A percentile compares a stretch with the other conserved stretches of the same genome.
Evolutionary conservation across 2,797 vertebrate species (phyloP).

Genomic region (Tympanoctomys barrerae): DNA sequence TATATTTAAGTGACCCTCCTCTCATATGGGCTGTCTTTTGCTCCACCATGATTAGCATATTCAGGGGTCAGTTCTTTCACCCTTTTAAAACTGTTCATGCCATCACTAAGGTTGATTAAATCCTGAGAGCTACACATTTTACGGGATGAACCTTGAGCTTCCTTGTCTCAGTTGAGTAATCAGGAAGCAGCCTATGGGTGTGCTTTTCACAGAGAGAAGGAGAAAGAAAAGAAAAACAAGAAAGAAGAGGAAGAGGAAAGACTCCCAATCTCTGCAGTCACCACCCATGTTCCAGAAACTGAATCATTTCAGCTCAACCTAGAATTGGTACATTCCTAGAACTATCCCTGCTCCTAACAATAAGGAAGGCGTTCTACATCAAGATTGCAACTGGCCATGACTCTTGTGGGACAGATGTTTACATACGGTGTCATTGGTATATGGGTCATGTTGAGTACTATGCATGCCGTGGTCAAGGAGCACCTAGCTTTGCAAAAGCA

Average conservation of each 20-base stretch:
- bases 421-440: background rate
- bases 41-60: too few relatives aligned
- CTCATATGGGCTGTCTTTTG: too few relatives aligned
- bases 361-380: background rate
- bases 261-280: background rate
- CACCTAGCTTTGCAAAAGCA: too few relatives aligned
- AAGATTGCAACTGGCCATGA: background rate
- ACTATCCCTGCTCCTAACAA: too few relatives aligned
- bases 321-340: too few relatives aligned
- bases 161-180: background rate
- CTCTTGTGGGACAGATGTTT: background rate
- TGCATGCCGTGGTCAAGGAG: background rate
- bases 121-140: background rate
- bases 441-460: background rate
- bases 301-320: too few relatives aligned
- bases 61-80: background rate
- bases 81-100: background rate
- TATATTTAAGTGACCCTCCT: too few relatives aligned
- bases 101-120: background rate
- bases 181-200: background rate
- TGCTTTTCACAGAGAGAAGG: background rate
- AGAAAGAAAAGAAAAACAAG: background rate
- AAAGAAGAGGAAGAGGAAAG: background rate
- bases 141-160: background rate
- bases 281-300: too few relatives aligned